Evolutionary conservation across 2,113 vertebrate species (phyloP), one percentile per base, ranked within the genome.

Genomic region (Azemiops feae): DNA sequence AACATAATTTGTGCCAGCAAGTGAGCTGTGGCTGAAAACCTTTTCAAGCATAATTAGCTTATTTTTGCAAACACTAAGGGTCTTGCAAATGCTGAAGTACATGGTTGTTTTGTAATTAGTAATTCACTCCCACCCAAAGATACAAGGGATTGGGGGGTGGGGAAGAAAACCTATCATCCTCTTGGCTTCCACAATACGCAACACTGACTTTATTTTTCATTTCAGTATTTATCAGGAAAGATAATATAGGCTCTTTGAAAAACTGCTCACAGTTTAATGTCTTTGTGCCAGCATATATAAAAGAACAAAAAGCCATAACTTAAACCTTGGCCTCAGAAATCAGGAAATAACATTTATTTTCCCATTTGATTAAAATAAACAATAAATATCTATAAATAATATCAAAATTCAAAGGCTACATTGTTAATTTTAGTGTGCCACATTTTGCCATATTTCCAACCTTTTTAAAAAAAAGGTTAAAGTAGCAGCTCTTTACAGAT

Each of bases 261-360:
- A 96, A 95, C 91, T 92, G 50, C 89, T 96, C 94, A 91, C 90
- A 92, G 20, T 95, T 96, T 97, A 91, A 94, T 95, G 91, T 94
- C 39, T 43, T 91, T 60, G 92, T 92, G 92, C 39, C 53, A 86
- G 88, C 81, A 94, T 96, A 94, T 94, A 81, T 94, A 95, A 95
- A 94, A 96, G 96, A 54, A 30, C 10, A 2, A 16, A 5, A 23
- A 8, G 18, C 6, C 25, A 57, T 91, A 96, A 45, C 95, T 96
- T 95, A 96, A 94, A 58, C 95, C 96, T 93, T 95, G 96, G 87
- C 92, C 93, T 91, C 93, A 47, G 69, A 90, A 87, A 91, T 39
- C 95, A 89, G 93, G 97, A 95, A 96, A 96, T 96, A 97, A 64
- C 87, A 92, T 97, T 92, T 92, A 27, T 27, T 96, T 97, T 96